Conservation (phyloP, 1,140 invertebrate genomes). For the Drosophila persimilis region DNA sequence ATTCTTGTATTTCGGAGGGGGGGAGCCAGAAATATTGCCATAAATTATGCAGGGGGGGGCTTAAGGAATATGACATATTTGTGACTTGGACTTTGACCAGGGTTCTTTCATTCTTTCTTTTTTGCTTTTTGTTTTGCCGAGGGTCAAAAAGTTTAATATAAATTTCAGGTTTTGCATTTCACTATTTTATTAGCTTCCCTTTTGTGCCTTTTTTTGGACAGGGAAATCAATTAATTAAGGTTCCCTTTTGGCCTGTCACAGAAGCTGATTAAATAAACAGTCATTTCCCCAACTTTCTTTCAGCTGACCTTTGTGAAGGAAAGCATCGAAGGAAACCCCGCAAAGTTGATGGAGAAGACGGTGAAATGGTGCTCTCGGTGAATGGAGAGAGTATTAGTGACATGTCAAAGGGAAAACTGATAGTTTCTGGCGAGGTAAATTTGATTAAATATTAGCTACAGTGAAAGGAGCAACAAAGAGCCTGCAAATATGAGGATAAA, state of each 20-base stretch:
- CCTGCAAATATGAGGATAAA: no score
- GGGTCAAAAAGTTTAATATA: constrained; percentile 40
- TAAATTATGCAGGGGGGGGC: constrained; percentile 65
- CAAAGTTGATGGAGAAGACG: constrained; percentile 9
- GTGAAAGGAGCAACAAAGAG: not conserved
- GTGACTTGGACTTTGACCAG: constrained; percentile 28
- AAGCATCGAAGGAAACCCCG: constrained; percentile 36
- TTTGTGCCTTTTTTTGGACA: constrained; percentile 8
- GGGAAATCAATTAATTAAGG: constrained; percentile 73
- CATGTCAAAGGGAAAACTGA: not conserved
- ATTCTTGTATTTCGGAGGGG: constrained; percentile 18
- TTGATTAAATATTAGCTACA: no score
- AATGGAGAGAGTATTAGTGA: constrained; percentile 7
- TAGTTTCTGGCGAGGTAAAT: not conserved
- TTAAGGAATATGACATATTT: constrained; percentile 78
- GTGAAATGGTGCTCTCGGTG: no score
- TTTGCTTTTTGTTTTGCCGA: constrained; percentile 22
- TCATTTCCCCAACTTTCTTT: constrained; percentile 13
- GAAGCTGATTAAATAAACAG: constrained; percentile 61
- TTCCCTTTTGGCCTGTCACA: constrained; percentile 68
- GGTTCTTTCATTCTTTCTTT: constrained; percentile 24
- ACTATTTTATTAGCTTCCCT: constrained; percentile 32
- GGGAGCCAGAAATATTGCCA: constrained; percentile 33
- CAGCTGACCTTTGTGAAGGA: constrained; percentile 6
- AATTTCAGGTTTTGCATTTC: constrained; percentile 19